Base-by-base conservation (phyloP, 2,888 invertebrate species). In the Panzeria rudis region DNA sequence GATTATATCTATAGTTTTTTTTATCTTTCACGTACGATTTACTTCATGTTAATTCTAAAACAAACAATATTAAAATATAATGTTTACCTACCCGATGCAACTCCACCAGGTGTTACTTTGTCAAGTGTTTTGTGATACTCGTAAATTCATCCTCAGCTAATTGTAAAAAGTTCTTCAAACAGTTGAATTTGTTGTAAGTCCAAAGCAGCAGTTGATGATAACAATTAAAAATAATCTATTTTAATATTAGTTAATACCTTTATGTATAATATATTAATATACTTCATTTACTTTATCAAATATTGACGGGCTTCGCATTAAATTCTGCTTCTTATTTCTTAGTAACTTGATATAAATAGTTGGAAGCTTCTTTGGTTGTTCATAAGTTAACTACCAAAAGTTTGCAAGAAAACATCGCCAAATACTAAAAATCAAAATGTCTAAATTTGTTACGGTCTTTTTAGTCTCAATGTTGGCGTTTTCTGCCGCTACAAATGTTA, bases 401-500 rank as follows among this genome's bases (percentile, higher is more conserved):
- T 23, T 8, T 5, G 6, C 15, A 6, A 44, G 23, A 44, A 29
- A 17, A 72, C 20, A 20, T 59, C n/a, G 15, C 1, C 13, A 17
- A 47, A 61, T 17, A 17, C 1, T 3, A 20, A 13, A 29, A 41
- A 11, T n/a, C 13, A 82, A 69, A 76, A 86, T 86, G 86, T 69
- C 20, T 5, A 80, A 85, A 75, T 75, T 81, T 23, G 15, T 52
- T 3, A 6, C 44, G 47, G 4, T 83, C 6, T 35, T 64, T 32
- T 38, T 85, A 8, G 75, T 78, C 3, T 32, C 78, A 0, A 11
- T 75, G 1, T 15, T 79, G 13, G 78, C 76, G 5, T 38, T 73
- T 15, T 35, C 71, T 11, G 38, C 54, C 0, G 78, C 85, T n/a
- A 85, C 86, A 23, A 73, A 85, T 38, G 85, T 86, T 3, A 85